Evolutionary conservation across 2,888 invertebrate genomes (phyloP).

Genomic region (Euphydryas editha): DNA sequence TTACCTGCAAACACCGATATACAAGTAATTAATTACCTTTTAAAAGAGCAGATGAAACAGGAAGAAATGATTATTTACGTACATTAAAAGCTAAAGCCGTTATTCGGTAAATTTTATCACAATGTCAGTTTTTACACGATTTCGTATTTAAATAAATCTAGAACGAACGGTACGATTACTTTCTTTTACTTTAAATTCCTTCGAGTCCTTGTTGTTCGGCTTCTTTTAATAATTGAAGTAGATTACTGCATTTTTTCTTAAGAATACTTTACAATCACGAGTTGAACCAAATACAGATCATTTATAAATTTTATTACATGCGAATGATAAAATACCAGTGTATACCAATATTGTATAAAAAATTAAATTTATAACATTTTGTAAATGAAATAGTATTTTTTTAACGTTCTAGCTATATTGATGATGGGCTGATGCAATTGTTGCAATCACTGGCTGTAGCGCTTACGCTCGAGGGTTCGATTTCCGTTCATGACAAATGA

Average conservation of each 20-base stretch:
- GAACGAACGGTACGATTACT: conserved; percentile 37
- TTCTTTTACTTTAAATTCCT: conserved; percentile 28
- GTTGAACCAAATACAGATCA: too few species aligned
- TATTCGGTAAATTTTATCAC: conserved; percentile 32
- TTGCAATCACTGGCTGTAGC: too few species aligned
- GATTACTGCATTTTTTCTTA: background rate
- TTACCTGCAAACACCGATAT: background rate
- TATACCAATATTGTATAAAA: too few species aligned
- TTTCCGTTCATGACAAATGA: too few species aligned
- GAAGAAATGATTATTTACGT: background rate
- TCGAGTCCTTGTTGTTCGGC: conserved; percentile 20
- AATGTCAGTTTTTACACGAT: conserved; percentile 25
- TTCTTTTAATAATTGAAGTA: background rate
- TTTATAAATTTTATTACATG: too few species aligned
- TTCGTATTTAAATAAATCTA: conserved; percentile 34
- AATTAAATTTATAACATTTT: too few species aligned
- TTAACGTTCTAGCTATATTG: too few species aligned
- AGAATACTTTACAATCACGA: background rate
- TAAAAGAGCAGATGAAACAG: background rate
- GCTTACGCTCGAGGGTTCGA: too few species aligned
- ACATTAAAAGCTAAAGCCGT: background rate
- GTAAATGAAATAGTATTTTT: too few species aligned
- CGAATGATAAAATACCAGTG: too few species aligned
- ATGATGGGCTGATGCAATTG: too few species aligned
- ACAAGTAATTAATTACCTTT: background rate